A percentile compares a stretch with the other conserved stretches of the same genome.
Conservation (phyloP, 2,888 invertebrate genomes). For the Sycophila texana region DNA sequence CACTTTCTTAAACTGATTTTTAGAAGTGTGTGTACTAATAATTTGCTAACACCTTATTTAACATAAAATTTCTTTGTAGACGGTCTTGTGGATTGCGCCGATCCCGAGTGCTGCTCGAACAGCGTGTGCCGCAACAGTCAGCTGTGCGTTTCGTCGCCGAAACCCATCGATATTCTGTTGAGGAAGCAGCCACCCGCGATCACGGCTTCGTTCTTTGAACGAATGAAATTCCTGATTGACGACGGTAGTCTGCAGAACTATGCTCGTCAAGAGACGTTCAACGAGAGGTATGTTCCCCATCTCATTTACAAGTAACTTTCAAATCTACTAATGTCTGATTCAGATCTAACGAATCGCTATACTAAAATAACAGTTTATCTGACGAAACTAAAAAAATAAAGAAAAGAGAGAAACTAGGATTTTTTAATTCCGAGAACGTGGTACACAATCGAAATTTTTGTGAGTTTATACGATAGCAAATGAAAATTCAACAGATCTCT, state of each 20-base stretch:
- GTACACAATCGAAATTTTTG: no score
- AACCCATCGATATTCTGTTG: conserved; percentile 95
- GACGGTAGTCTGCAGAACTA: conserved; percentile 98
- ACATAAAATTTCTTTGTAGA: conserved; percentile 79
- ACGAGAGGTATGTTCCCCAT: conserved; percentile 89
- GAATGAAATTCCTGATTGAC: conserved; percentile 98
- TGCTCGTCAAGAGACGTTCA: conserved; percentile 95
- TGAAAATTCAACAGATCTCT: conserved; percentile 13
- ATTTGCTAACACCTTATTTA: neutral
- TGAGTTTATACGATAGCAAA: neutral
- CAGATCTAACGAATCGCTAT: conserved; percentile 3
- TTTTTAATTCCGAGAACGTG: neutral
- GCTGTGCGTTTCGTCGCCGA: conserved; percentile 95
- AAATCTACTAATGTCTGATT: conserved; percentile 19
- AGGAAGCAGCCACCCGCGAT: conserved; percentile 97
- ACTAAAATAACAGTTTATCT: conserved; percentile 33
- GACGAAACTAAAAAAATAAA: conserved; percentile 31
- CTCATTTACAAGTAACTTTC: neutral
- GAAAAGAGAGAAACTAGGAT: conserved; percentile 23
- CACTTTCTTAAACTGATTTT: no score
- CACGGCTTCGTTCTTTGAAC: conserved; percentile 98
- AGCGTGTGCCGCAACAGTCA: conserved; percentile 89
- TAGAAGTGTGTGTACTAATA: no score
- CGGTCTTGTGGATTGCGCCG: conserved; percentile 97
- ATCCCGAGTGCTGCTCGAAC: conserved; percentile 97